phyloP scores from a whole-genome alignment of 2,113 vertebrate genomes.

The Rutilus rutilus region DNA sequence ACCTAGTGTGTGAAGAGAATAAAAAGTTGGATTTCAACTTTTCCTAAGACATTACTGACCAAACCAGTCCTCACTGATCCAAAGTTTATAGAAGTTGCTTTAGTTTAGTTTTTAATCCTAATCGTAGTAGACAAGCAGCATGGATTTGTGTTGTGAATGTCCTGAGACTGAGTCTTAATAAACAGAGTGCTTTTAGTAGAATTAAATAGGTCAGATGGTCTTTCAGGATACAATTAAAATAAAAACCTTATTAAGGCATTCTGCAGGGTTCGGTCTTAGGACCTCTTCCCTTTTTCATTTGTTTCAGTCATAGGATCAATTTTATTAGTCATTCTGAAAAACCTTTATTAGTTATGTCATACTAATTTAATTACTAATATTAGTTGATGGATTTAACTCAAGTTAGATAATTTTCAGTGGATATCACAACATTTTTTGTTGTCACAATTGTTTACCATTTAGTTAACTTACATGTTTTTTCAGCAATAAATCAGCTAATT shows the following conservation, averaged over 20 bases:
- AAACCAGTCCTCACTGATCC: not conserved
- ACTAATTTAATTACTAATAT: no score
- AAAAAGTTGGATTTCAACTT: not conserved
- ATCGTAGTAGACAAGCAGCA: not conserved
- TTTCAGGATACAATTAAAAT: not conserved
- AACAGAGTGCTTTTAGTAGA: not conserved
- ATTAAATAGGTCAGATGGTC: not conserved
- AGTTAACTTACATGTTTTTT: not conserved
- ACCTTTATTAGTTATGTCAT: not conserved
- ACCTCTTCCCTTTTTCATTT: not conserved
- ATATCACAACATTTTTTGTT: not conserved
- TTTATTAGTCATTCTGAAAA: not conserved
- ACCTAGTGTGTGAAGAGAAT: conserved; percentile 22
- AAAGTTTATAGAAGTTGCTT: not conserved
- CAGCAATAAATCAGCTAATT: not conserved
- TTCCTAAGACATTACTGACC: not conserved
- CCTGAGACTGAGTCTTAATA: not conserved
- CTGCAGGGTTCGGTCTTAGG: not conserved
- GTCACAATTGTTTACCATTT: not conserved
- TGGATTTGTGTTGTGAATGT: not conserved
- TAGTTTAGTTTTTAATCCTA: not conserved
- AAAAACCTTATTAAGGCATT: not conserved
- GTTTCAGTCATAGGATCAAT: not conserved
- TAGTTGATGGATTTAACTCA: not conserved
- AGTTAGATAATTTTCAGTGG: not conserved